These are phyloP conservation scores for Lasioglossum vierecki DNA, from an alignment of 2,888 invertebrate genomes.

Conservation along the genomic window DNA sequence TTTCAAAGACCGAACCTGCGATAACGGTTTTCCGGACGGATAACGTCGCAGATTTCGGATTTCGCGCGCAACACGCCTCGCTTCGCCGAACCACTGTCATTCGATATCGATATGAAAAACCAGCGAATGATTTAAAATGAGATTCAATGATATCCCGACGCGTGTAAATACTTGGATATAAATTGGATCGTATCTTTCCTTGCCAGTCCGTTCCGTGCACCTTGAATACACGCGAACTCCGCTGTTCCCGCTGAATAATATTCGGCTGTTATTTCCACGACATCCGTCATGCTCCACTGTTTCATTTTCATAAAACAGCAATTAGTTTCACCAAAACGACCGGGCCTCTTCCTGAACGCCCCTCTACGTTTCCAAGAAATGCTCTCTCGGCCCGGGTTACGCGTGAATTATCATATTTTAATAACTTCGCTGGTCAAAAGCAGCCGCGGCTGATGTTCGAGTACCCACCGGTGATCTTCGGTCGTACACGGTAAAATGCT, in stretches of 20 bases:
- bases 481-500: conserved; percentile 62
- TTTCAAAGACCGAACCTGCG: conserved; percentile 42
- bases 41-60: conserved; percentile 8
- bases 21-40: conserved; percentile 36
- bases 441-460: conserved; percentile 47
- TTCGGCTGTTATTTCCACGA: neutral
- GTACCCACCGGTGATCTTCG: conserved; percentile 52
- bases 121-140: neutral
- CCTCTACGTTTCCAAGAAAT: neutral
- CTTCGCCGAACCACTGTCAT: neutral
- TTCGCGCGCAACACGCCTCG: neutral
- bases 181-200: neutral
- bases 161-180: neutral
- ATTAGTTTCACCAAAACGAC: conserved; percentile 18
- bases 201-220: neutral
- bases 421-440: conserved; percentile 44
- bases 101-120: neutral
- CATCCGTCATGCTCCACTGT: neutral
- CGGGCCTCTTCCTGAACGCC: conserved; percentile 10
- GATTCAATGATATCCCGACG: neutral
- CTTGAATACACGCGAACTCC: neutral
- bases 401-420: conserved; percentile 67
- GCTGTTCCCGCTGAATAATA: neutral
- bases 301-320: conserved; percentile 17
- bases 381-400: neutral